Base-by-base conservation (phyloP, 2,797 vertebrate genomes). In the Sebastes diploproa region DNA sequence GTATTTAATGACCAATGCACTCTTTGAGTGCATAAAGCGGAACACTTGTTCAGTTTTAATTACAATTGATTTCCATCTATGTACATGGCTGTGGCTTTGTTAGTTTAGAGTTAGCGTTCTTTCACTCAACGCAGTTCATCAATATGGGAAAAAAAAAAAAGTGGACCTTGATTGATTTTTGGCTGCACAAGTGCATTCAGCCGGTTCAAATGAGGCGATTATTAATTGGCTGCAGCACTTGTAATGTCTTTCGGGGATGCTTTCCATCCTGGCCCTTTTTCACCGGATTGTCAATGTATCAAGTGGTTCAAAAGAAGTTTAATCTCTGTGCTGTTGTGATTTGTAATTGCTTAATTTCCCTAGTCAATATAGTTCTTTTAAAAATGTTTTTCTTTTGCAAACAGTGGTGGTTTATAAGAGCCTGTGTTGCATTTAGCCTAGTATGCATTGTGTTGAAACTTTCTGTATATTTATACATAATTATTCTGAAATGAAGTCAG, bases 11-110 rank as follows among this genome's bases (percentile, higher is more conserved):
- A 96, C 94, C 91, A 93, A 87, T 82, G 73, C 93, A 90, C 89
- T 95, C 95, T 97, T 96, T 95, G 94, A 96, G 91, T 77, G 92
- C 93, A 95, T 94, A 94, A 96, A 96, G 95, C 91, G 73, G 89
- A 96, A 96, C 95, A 95, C 95, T 96, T 97, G 97, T 97, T 96
- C 96, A 90, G 90, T 96, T 97, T 97, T 97, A 97, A 98, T 97
- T 97, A 97, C 95, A 96, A 97, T 97, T 96, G 97, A 97, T 97
- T 97, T 95, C 92, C 95, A 96, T 97, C 96, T 95, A 89, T 94
- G 95, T 94, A 96, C 93, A 93, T 66, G 90, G 81, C 80, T 83
- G 78, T 78, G 74, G 82, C 88, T 91, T 94, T 95, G 92, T 95
- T 93, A 72, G 78, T 92, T 91, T 81, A 78, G 86, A 89, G 88